A percentile compares a stretch with the other conserved stretches of the same genome.
These are phyloP conservation scores for Nibea coibor DNA, from an alignment of 2,113 vertebrate genomes.

Conservation along the genomic window DNA sequence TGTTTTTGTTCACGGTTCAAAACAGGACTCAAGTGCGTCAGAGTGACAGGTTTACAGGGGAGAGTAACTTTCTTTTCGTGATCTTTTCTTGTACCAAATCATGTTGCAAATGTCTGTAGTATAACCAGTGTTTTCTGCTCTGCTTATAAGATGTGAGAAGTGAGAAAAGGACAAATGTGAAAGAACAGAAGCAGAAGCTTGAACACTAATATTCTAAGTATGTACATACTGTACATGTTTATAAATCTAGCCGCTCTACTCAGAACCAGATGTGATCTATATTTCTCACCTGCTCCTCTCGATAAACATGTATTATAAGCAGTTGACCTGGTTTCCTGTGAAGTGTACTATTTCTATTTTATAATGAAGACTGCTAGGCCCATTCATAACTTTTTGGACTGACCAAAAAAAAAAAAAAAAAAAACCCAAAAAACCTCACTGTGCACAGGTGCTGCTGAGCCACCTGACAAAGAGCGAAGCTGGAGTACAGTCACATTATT, in stretches of 20 bases:
- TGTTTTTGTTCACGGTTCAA: background rate
- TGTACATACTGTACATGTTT: too few relatives aligned
- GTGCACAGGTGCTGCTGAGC: slow-evolving; percentile 20
- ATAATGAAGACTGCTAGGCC: background rate
- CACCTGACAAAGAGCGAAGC: background rate
- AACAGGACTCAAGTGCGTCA: background rate
- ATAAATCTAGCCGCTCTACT: background rate
- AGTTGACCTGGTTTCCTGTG: background rate
- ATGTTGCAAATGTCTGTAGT: background rate
- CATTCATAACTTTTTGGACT: background rate
- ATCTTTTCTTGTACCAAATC: background rate
- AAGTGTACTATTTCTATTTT: background rate
- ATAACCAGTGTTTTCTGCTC: background rate
- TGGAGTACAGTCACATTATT: background rate
- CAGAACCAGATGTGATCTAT: background rate
- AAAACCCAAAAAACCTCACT: background rate
- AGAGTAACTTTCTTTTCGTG: background rate
- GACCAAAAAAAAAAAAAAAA: background rate
- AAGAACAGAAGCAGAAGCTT: background rate
- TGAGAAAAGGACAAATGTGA: background rate
- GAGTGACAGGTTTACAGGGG: background rate
- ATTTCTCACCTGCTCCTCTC: background rate
- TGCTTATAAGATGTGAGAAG: background rate
- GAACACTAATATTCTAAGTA: too few relatives aligned
- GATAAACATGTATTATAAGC: background rate